Conservation (phyloP, 2,888 invertebrate genomes). For the Leptodirus hochenwartii region DNA sequence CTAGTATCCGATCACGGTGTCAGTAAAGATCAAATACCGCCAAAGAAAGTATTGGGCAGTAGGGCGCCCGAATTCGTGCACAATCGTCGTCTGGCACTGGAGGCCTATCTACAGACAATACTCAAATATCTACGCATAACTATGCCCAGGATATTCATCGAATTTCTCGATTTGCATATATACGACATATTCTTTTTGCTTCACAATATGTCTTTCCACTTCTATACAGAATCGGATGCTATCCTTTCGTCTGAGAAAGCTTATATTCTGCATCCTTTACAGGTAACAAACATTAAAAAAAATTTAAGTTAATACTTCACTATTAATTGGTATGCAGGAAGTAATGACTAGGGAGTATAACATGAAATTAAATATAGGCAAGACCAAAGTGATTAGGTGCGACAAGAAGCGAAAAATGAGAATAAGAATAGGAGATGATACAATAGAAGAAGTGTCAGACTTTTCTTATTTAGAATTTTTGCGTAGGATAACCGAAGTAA, state of each 20-base stretch:
- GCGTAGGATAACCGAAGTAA: too few species aligned
- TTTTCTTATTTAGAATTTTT: too few species aligned
- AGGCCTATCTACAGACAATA: conserved; percentile 62
- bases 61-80: conserved; percentile 77
- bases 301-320: neutral
- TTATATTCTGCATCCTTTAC: conserved; percentile 58
- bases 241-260: conserved; percentile 38
- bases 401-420: too few species aligned
- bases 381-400: too few species aligned
- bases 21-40: conserved; percentile 72
- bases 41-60: conserved; percentile 84
- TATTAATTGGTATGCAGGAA: neutral
- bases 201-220: conserved; percentile 61
- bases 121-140: conserved; percentile 56
- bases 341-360: too few species aligned
- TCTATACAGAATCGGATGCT: conserved; percentile 58
- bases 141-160: conserved; percentile 63
- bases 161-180: conserved; percentile 73
- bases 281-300: conserved; percentile 32
- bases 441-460: too few species aligned
- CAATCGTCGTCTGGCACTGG: conserved; percentile 59
- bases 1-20: conserved; percentile 66
- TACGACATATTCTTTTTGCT: conserved; percentile 81
- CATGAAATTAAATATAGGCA: too few species aligned
- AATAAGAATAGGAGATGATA: too few species aligned